A percentile compares a stretch with the other conserved stretches of the same genome.
Conservation (phyloP, 2,797 vertebrate species). For the Mionectes olivaceus region DNA sequence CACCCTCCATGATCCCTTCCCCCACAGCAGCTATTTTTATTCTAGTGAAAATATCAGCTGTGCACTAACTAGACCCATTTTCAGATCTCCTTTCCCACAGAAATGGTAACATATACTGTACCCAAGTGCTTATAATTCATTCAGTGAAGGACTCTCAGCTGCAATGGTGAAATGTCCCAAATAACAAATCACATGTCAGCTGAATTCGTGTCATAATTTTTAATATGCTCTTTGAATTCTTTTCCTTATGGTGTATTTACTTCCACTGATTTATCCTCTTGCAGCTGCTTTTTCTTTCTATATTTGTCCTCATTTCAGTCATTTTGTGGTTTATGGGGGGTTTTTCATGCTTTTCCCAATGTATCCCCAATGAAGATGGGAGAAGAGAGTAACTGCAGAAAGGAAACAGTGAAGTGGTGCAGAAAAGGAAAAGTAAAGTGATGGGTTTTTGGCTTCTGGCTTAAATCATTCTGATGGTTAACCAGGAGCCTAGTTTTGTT, state of each 20-base stretch:
- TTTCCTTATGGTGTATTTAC: neutral
- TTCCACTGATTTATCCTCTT: neutral
- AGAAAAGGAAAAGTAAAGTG: neutral
- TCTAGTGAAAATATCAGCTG: slow-evolving; percentile 40
- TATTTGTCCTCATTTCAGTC: neutral
- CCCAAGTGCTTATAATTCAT: neutral
- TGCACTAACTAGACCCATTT: slow-evolving; percentile 16
- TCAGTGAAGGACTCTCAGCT: slow-evolving; percentile 40
- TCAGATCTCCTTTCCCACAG: neutral
- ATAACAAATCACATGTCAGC: neutral
- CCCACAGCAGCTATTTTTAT: slow-evolving; percentile 23
- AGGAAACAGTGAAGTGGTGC: neutral
- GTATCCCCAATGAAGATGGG: neutral
- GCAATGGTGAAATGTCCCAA: slow-evolving; percentile 13
- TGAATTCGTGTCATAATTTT: slow-evolving; percentile 27
- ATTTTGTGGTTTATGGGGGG: neutral
- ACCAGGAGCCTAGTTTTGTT: neutral
- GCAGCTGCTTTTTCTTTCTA: slow-evolving; percentile 27
- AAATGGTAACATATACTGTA: slow-evolving; percentile 19
- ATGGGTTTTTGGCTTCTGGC: neutral
- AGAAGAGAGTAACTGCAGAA: neutral
- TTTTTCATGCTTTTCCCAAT: neutral
- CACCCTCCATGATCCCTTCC: neutral
- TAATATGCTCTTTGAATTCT: neutral
- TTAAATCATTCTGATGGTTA: neutral